Percentiles rank a stretch among this genome's conserved stretches.
phyloP scores from a whole-genome alignment of 2,797 vertebrate species.

The Poecile montanus region DNA sequence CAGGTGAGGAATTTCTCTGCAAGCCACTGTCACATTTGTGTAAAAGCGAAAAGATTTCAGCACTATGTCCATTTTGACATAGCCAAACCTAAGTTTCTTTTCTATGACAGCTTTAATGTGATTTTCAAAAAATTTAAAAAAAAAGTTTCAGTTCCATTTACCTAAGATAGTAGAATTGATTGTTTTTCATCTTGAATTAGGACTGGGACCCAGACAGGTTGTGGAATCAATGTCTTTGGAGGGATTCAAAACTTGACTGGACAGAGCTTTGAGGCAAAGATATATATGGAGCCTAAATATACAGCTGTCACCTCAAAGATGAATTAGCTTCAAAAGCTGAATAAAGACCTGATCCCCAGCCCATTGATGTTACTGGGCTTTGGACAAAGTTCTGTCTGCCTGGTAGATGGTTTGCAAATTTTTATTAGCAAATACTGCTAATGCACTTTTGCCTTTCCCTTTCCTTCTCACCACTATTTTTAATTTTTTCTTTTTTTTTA shows the following conservation, averaged over 20 bases:
- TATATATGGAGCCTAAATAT: too few relatives aligned
- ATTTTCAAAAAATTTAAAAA: background rate
- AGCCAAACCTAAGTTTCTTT: background rate
- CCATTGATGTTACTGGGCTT: background rate
- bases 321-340: too few relatives aligned
- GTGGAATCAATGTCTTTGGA: too few relatives aligned
- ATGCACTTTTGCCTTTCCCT: background rate
- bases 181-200: too few relatives aligned
- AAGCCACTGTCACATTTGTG: background rate
- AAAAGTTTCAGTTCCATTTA: background rate
- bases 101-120: background rate
- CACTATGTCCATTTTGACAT: background rate
- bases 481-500: background rate
- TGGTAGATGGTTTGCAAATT: background rate
- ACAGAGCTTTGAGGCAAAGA: too few relatives aligned
- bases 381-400: background rate
- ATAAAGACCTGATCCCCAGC: too few relatives aligned
- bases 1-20: constrained; percentile 75
- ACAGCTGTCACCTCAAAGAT: too few relatives aligned
- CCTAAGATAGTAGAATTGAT: background rate
- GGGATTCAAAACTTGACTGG: too few relatives aligned
- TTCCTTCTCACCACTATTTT: background rate
- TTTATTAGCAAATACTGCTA: background rate
- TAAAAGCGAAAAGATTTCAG: background rate
- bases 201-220: too few relatives aligned